A percentile compares a stretch with the other conserved stretches of the same genome.
These are phyloP conservation scores for Aythya fuligula DNA, from an alignment of 2,797 vertebrate genomes.

Conservation along the genomic window DNA sequence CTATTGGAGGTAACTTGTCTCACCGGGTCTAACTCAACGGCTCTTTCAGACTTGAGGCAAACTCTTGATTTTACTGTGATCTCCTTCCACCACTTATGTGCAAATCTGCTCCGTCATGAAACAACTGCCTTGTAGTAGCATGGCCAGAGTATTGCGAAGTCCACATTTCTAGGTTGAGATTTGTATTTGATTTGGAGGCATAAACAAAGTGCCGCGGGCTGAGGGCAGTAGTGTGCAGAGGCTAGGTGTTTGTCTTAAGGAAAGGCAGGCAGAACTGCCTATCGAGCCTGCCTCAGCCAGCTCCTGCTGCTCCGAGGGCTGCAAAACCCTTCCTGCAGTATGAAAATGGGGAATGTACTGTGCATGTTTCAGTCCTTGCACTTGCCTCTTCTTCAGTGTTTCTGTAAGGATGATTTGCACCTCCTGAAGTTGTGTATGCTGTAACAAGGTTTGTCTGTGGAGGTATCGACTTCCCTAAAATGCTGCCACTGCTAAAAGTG, in stretches of 20 bases:
- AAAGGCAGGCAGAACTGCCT: not conserved
- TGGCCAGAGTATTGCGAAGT: fast-evolving
- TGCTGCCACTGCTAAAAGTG: not conserved
- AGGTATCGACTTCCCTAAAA: not conserved
- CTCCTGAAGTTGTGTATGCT: not conserved
- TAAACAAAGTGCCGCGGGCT: not conserved
- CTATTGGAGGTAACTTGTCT: fast-evolving
- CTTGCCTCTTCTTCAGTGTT: not conserved
- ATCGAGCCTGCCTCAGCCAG: not conserved
- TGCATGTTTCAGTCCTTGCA: too few relatives aligned
- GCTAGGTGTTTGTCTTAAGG: not conserved
- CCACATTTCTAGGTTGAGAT: not conserved
- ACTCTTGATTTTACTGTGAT: not conserved
- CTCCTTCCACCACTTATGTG: fast-evolving
- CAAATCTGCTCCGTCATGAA: not conserved
- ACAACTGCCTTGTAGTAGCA: fast-evolving
- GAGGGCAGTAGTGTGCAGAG: not conserved
- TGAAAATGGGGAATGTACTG: not conserved
- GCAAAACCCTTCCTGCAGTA: not conserved
- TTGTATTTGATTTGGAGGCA: not conserved
- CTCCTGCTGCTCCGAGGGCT: not conserved
- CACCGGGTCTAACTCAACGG: not conserved
- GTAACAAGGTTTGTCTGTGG: not conserved
- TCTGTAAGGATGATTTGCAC: not conserved
- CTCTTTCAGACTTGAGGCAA: not conserved